phyloP scores from a whole-genome alignment of 1,140 invertebrate genomes.

The Drosophila nannoptera region DNA sequence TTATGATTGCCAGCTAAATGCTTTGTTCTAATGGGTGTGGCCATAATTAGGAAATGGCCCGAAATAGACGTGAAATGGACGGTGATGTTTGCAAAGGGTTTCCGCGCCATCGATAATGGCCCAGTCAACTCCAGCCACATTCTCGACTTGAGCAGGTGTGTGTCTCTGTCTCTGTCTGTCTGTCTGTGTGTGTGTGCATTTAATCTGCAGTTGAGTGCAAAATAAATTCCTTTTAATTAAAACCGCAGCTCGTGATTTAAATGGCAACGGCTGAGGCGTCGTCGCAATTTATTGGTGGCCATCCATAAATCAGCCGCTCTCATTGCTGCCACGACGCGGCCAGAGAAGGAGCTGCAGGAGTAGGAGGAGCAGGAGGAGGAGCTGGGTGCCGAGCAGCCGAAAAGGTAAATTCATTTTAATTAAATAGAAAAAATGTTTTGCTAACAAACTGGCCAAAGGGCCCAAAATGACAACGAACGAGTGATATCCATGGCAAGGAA shows the following conservation, averaged over 20 bases:
- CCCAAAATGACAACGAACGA: slow-evolving; percentile 39
- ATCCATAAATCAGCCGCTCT: slow-evolving; percentile 66
- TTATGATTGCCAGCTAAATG: slow-evolving; percentile 55
- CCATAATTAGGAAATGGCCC: slow-evolving; percentile 62
- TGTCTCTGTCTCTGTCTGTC: slow-evolving; percentile 22
- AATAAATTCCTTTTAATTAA: slow-evolving; percentile 78
- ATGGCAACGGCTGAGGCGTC: slow-evolving; percentile 48
- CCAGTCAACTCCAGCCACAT: neutral
- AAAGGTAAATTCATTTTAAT: slow-evolving; percentile 76
- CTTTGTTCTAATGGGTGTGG: slow-evolving; percentile 24
- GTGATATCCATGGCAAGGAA: slow-evolving; percentile 58
- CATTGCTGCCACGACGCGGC: neutral
- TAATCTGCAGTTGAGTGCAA: slow-evolving; percentile 74
- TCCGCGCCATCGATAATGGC: slow-evolving; percentile 41
- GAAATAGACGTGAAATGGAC: slow-evolving; percentile 46
- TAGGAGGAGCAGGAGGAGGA: too few relatives aligned
- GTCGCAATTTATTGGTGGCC: slow-evolving; percentile 66
- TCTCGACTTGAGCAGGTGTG: neutral
- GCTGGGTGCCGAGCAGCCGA: slow-evolving; percentile 13
- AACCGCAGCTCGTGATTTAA: slow-evolving; percentile 75
- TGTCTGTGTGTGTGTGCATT: slow-evolving; percentile 53
- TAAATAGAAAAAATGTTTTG: slow-evolving; percentile 76
- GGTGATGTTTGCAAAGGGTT: slow-evolving; percentile 43
- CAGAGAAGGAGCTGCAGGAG: too few relatives aligned
- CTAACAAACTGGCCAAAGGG: slow-evolving; percentile 55